phyloP scores from a whole-genome alignment of 1,140 invertebrate genomes.

The Hestina assimilis region DNA sequence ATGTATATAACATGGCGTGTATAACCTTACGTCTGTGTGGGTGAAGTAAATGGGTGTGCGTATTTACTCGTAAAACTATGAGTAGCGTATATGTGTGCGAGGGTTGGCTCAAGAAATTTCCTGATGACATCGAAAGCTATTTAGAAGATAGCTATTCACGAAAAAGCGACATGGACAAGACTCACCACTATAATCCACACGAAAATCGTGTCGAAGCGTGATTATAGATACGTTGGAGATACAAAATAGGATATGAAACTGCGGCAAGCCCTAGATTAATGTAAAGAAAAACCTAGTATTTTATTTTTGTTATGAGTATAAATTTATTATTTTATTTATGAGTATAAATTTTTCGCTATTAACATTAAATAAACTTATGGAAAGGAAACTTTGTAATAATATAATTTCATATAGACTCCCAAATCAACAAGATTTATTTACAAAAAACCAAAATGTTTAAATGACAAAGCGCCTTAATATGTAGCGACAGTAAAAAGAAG shows the following conservation, averaged over 20 bases:
- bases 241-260: not conserved
- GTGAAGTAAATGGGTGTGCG: not conserved
- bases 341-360: too few species aligned
- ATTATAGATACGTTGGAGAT: not conserved
- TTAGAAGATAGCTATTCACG: conserved; percentile 14
- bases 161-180: conserved; percentile 8
- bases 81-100: not conserved
- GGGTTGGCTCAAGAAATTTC: conserved; percentile 12
- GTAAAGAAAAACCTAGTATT: too few species aligned
- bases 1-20: not conserved
- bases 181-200: not conserved
- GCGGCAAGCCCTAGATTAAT: too few species aligned
- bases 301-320: not conserved
- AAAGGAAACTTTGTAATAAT: too few species aligned
- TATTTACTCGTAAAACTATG: not conserved
- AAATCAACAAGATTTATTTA: too few species aligned
- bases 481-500: too few species aligned
- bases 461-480: too few species aligned
- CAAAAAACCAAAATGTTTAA: too few species aligned
- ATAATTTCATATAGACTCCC: too few species aligned
- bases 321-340: too few species aligned
- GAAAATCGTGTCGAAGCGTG: not conserved
- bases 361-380: too few species aligned
- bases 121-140: conserved; percentile 15
- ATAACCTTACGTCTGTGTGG: not conserved